Conservation (phyloP, 2,113 vertebrate species). For the Lepisosteus oculatus region DNA sequence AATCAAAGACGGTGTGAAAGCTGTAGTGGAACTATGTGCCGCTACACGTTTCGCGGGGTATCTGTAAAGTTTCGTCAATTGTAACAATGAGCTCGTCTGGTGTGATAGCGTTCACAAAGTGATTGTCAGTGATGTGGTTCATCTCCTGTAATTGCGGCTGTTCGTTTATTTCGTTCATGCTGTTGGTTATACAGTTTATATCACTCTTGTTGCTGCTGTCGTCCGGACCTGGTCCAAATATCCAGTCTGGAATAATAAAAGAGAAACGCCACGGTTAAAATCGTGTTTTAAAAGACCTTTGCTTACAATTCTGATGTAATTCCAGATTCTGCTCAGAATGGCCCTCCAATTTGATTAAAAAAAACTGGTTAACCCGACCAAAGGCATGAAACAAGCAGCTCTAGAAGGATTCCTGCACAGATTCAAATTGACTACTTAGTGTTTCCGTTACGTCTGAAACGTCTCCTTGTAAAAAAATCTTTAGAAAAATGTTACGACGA, state of each 20-base stretch:
- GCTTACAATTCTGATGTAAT: too few species aligned
- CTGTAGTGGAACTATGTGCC: slow-evolving; percentile 42
- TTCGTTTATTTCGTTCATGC: slow-evolving; percentile 48
- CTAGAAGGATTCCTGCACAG: too few species aligned
- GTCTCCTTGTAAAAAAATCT: too few species aligned
- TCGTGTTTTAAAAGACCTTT: too few species aligned
- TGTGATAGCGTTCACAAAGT: slow-evolving; percentile 21
- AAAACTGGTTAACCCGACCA: too few species aligned
- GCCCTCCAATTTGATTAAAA: too few species aligned
- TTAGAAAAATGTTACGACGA: too few species aligned
- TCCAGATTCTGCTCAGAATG: too few species aligned
- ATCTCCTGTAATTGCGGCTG: slow-evolving; percentile 37
- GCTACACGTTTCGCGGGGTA: slow-evolving; percentile 56
- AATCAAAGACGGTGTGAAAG: neutral
- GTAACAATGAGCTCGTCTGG: slow-evolving; percentile 67
- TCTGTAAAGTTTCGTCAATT: slow-evolving; percentile 60
- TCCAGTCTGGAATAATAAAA: slow-evolving; percentile 65
- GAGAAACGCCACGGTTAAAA: slow-evolving; percentile 7
- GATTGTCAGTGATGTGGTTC: slow-evolving; percentile 48
- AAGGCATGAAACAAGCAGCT: too few species aligned
- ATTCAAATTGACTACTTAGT: too few species aligned
- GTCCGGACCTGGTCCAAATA: slow-evolving; percentile 59
- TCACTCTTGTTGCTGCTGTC: slow-evolving; percentile 67
- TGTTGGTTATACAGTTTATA: slow-evolving; percentile 73
- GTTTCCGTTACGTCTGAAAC: too few species aligned